Evolutionary conservation across 2,888 invertebrate species (phyloP).

Genomic region (Nymphalis urticae): DNA sequence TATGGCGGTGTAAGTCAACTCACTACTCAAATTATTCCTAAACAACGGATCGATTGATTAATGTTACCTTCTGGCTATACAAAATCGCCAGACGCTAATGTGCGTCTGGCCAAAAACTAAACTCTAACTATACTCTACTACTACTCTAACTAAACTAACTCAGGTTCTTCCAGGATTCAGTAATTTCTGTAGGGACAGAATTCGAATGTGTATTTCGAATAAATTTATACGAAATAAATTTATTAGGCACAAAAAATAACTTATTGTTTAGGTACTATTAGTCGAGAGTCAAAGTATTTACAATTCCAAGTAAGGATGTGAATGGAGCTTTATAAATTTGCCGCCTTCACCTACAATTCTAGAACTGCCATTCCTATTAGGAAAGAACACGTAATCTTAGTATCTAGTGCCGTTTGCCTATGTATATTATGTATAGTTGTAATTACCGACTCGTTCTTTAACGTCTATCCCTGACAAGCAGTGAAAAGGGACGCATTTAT

Average conservation of each 20-base stretch:
- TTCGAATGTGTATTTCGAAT: background rate
- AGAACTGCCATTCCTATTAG: constrained; percentile 34
- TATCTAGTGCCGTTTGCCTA: constrained; percentile 36
- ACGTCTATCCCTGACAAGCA: constrained; percentile 56
- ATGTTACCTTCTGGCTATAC: constrained; percentile 28
- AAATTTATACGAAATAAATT: too few relatives aligned
- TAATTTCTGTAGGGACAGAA: constrained; percentile 17
- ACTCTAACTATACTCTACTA: too few relatives aligned
- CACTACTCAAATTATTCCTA: constrained; percentile 24
- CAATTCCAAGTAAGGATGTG: constrained; percentile 1
- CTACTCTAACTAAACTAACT: too few relatives aligned
- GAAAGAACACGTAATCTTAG: constrained; percentile 33
- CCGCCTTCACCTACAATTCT: constrained; percentile 33
- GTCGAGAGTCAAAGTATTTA: background rate
- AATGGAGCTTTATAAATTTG: constrained; percentile 19
- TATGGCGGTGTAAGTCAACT: constrained; percentile 34
- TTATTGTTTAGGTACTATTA: too few relatives aligned
- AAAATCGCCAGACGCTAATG: constrained; percentile 28
- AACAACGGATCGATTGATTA: constrained; percentile 33
- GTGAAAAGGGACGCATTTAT: constrained; percentile 72
- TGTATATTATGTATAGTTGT: constrained; percentile 43
- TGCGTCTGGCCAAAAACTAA: constrained; percentile 33
- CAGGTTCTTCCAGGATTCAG: constrained; percentile 25
- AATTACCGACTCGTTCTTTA: constrained; percentile 61
- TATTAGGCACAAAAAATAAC: background rate